Conservation (phyloP, 2,797 vertebrate genomes). For the Phoxinus dragarum region DNA sequence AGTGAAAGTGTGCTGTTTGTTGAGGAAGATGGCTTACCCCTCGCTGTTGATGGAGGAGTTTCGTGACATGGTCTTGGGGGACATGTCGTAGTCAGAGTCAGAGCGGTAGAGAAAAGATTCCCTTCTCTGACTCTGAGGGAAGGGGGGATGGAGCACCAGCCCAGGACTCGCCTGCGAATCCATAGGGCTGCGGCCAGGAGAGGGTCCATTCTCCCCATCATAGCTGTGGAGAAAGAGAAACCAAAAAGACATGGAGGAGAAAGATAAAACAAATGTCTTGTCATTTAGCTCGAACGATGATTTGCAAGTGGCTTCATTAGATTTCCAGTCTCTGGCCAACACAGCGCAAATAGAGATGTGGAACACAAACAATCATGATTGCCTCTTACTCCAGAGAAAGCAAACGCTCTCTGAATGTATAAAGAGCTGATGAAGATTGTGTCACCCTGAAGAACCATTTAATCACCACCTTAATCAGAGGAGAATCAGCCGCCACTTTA, state of each 20-base stretch:
- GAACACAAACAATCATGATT: conserved; percentile 47
- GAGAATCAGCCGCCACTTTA: conserved; percentile 39
- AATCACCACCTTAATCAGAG: conserved; percentile 57
- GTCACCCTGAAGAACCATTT: conserved; percentile 42
- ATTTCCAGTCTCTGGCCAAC: conserved; percentile 24
- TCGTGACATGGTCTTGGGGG: conserved; percentile 92
- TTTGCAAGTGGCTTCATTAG: conserved; percentile 27
- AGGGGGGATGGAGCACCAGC: conserved; percentile 87
- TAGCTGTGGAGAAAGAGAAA: conserved; percentile 73
- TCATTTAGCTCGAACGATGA: conserved; percentile 32
- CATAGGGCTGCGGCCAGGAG: conserved; percentile 88
- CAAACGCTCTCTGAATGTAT: conserved; percentile 33
- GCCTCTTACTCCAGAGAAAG: conserved; percentile 28
- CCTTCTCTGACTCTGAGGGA: conserved; percentile 86
- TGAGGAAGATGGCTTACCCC: conserved; percentile 78
- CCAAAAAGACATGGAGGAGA: neutral
- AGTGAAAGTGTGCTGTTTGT: conserved; percentile 1
- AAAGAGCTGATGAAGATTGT: conserved; percentile 44
- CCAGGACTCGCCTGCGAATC: conserved; percentile 92
- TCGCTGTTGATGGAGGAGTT: conserved; percentile 94
- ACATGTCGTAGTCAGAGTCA: conserved; percentile 92
- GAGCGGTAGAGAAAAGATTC: conserved; percentile 95
- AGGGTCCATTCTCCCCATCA: conserved; percentile 92
- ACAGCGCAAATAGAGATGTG: conserved; percentile 44
- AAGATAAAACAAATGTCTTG: conserved; percentile 36